Evolutionary conservation across 2,888 invertebrate genomes (phyloP).

Genomic region (Metalampra italica): DNA sequence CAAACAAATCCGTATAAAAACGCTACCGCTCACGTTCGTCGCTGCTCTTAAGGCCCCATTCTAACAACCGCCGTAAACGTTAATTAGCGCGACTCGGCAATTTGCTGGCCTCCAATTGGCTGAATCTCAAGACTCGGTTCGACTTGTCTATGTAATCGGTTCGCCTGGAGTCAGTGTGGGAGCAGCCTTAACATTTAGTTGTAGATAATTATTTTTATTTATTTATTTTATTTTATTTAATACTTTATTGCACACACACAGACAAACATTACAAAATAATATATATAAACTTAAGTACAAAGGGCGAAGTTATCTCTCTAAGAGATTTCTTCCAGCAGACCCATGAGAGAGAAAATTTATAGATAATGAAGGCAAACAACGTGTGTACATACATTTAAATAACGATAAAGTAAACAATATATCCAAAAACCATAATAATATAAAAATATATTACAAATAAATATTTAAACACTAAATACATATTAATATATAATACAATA

Average conservation of each 20-base stretch:
- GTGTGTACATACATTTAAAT: too few species aligned
- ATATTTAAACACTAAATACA: too few species aligned
- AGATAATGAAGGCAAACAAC: too few species aligned
- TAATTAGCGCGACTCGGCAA: conserved; percentile 65
- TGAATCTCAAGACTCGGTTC: conserved; percentile 14
- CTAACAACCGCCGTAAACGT: conserved; percentile 48
- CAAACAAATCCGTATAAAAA: too few species aligned
- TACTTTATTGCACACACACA: too few species aligned
- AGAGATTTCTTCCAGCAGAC: too few species aligned
- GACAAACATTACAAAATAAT: not conserved
- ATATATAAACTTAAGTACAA: not conserved
- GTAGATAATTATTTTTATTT: not conserved
- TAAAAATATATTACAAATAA: too few species aligned
- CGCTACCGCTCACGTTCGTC: not conserved
- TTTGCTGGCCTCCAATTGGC: conserved; percentile 62
- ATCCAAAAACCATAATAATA: too few species aligned
- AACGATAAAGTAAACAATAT: too few species aligned
- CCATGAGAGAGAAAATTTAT: too few species aligned
- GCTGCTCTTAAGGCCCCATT: conserved; percentile 31
- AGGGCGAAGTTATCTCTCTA: too few species aligned
- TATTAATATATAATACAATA: too few species aligned
- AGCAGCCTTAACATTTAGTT: not conserved
- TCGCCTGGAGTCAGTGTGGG: conserved; percentile 1
- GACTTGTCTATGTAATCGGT: conserved; percentile 6
- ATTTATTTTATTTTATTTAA: not conserved